phyloP scores from a whole-genome alignment of 2,113 vertebrate species.

The Tupaia chinensis region DNA sequence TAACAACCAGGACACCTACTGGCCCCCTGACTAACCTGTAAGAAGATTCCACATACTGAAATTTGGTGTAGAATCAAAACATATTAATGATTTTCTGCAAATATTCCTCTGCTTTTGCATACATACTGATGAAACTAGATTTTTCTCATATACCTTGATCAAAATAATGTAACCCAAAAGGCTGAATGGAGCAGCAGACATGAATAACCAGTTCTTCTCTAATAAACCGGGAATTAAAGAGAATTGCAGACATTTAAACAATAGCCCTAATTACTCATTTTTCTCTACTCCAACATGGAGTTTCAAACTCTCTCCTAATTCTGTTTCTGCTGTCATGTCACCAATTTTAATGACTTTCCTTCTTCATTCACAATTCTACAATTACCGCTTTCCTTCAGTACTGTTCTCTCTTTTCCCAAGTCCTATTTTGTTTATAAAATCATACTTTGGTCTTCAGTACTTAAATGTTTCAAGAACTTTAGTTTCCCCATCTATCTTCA shows the following conservation, averaged over 20 bases:
- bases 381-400: neutral
- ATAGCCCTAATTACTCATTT: neutral
- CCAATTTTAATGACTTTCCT: neutral
- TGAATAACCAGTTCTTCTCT: neutral
- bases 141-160: neutral
- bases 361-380: neutral
- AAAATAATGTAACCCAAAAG: constrained; percentile 27
- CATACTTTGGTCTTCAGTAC: constrained; percentile 22
- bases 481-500: constrained; percentile 4
- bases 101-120: neutral
- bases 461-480: constrained; percentile 4
- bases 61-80: constrained; percentile 1
- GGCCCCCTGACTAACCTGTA: neutral
- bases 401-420: neutral
- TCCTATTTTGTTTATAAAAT: neutral
- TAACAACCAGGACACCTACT: too few relatives aligned
- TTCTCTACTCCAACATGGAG: neutral
- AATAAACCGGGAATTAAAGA: neutral
- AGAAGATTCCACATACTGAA: constrained; percentile 1
- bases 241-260: constrained; percentile 28
- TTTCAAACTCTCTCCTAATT: neutral
- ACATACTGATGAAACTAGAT: neutral
- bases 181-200: constrained; percentile 25
- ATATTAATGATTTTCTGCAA: neutral
- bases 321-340: neutral